A percentile compares a stretch with the other conserved stretches of the same genome.
Conservation (phyloP, 1,140 invertebrate species). For the Heliconius hermathena region DNA sequence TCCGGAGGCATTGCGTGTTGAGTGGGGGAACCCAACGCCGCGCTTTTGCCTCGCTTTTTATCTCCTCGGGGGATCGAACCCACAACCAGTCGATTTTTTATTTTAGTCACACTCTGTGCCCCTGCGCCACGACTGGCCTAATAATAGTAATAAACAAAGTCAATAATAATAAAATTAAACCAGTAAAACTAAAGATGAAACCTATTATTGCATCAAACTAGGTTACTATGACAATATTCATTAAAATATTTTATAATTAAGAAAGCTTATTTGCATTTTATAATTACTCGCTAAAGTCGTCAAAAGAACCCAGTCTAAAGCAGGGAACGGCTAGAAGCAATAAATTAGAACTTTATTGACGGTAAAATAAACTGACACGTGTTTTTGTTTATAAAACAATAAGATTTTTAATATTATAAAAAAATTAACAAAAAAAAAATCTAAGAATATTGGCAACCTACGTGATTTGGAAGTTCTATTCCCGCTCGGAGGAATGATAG, state of each 20-base stretch:
- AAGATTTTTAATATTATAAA: neutral
- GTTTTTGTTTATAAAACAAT: neutral
- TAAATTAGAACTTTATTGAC: neutral
- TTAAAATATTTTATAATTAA: neutral
- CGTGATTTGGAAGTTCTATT: no score
- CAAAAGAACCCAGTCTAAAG: neutral
- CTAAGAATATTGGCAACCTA: no score
- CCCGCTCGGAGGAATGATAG: no score
- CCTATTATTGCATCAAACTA: neutral
- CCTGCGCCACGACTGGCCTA: no score
- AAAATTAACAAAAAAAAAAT: neutral
- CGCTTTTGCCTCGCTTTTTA: no score
- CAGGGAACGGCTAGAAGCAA: neutral
- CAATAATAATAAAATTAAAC: neutral
- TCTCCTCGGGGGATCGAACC: no score
- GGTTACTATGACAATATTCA: neutral
- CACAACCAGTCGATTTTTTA: no score
- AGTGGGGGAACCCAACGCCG: no score
- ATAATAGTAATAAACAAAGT: no score
- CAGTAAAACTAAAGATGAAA: neutral
- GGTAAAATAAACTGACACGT: neutral
- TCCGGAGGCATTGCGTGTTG: no score
- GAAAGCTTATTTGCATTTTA: conserved; percentile 1
- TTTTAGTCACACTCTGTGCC: no score
- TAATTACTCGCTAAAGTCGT: neutral